Percentiles rank a stretch among this genome's conserved stretches.
Evolutionary conservation across 2,888 invertebrate species (phyloP).

Genomic region (Cryptus viduatorius): DNA sequence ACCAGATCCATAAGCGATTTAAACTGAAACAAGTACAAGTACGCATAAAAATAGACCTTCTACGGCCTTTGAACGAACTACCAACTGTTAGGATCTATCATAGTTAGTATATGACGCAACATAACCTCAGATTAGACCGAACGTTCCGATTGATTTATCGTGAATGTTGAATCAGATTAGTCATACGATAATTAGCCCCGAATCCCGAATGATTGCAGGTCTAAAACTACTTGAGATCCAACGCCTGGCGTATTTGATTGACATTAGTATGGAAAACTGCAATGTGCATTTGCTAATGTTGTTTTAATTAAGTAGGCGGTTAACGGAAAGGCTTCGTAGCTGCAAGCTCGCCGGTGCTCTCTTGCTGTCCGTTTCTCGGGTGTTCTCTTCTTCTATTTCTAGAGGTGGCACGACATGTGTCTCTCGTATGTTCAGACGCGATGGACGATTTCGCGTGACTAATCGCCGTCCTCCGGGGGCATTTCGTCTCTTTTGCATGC

Average conservation of each 20-base stretch:
- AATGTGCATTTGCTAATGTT: conserved; percentile 79
- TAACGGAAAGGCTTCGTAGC: conserved; percentile 74
- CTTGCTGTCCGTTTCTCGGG: conserved; percentile 33
- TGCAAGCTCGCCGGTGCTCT: conserved; percentile 13
- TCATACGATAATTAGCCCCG: background rate
- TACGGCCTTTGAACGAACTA: background rate
- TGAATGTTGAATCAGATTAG: background rate
- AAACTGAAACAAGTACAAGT: no score
- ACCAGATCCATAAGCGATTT: no score
- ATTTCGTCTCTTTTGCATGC: conserved; percentile 64
- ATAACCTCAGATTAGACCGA: background rate
- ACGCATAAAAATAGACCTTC: no score
- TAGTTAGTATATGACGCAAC: background rate
- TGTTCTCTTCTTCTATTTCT: conserved; percentile 78
- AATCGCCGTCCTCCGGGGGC: conserved; percentile 81
- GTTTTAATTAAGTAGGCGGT: conserved; percentile 85
- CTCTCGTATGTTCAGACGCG: conserved; percentile 85
- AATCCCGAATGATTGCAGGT: background rate
- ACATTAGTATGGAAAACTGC: conserved; percentile 35
- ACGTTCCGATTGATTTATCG: background rate
- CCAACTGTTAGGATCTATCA: background rate
- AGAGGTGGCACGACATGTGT: conserved; percentile 81
- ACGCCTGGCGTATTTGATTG: conserved; percentile 24
- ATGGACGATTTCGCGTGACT: conserved; percentile 85
- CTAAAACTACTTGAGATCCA: background rate